A percentile compares a stretch with the other conserved stretches of the same genome.
These are phyloP conservation scores for Agriopis leucophaearia DNA, from an alignment of 2,888 invertebrate genomes.

Conservation along the genomic window DNA sequence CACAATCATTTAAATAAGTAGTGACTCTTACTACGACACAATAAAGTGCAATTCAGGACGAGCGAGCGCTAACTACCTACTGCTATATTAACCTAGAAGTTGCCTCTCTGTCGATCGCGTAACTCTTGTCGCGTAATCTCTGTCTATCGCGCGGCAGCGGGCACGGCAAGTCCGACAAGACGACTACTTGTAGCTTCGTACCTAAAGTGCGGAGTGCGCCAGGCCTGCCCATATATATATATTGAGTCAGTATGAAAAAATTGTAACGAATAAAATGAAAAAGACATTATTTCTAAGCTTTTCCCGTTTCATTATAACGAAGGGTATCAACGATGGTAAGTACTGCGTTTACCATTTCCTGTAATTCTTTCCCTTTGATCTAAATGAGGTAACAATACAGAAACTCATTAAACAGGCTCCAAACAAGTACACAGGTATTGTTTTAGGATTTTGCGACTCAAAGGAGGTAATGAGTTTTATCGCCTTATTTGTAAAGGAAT, in stretches of 20 bases:
- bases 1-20: too few relatives aligned
- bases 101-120: too few relatives aligned
- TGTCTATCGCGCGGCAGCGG: too few relatives aligned
- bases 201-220: too few relatives aligned
- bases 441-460: conserved; percentile 28
- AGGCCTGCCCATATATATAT: too few relatives aligned
- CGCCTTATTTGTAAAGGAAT: conserved; percentile 15
- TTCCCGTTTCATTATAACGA: conserved; percentile 5
- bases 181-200: too few relatives aligned
- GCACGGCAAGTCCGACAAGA: too few relatives aligned
- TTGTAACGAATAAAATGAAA: not conserved
- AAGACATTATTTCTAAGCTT: not conserved
- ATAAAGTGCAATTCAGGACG: too few relatives aligned
- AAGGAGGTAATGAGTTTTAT: conserved; percentile 28
- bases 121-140: too few relatives aligned
- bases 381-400: conserved; percentile 9
- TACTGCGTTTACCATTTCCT: conserved; percentile 10
- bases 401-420: conserved; percentile 9
- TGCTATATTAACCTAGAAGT: too few relatives aligned
- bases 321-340: not conserved
- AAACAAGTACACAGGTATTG: conserved; percentile 10
- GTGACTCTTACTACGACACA: too few relatives aligned
- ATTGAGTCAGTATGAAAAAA: not conserved
- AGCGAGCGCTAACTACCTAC: too few relatives aligned
- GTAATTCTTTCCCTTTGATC: conserved; percentile 23